Percentiles rank a stretch among this genome's conserved stretches.
These are phyloP conservation scores for Oryzias dopingdopingensis DNA, from an alignment of 2,797 vertebrate species.

Conservation along the genomic window DNA sequence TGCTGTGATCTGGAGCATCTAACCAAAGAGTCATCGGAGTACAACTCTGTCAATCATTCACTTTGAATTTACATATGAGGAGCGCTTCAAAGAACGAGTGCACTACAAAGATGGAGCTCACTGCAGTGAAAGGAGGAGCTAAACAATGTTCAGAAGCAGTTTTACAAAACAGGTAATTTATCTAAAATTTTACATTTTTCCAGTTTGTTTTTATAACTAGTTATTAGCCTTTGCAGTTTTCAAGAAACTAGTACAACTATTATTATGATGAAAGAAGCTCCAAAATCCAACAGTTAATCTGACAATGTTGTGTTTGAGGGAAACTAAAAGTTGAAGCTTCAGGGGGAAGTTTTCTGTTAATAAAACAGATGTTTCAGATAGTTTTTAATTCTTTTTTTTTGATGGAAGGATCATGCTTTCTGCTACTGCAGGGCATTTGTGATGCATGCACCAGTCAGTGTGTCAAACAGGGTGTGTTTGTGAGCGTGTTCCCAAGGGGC, in stretches of 20 bases:
- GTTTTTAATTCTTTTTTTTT: slow-evolving; percentile 1
- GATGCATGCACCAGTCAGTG: slow-evolving; percentile 40
- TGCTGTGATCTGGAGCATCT: too few relatives aligned
- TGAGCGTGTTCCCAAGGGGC: slow-evolving; percentile 36
- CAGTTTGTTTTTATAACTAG: too few relatives aligned
- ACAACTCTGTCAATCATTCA: too few relatives aligned
- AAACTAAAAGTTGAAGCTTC: neutral
- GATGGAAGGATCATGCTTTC: slow-evolving; percentile 27
- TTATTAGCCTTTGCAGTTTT: neutral
- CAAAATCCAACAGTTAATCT: neutral
- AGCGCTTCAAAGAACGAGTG: too few relatives aligned
- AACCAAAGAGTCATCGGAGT: too few relatives aligned
- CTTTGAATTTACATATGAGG: too few relatives aligned
- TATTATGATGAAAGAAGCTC: neutral
- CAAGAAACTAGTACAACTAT: neutral
- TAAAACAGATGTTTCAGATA: slow-evolving; percentile 14
- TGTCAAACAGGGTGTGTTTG: slow-evolving; percentile 34
- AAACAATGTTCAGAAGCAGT: too few relatives aligned
- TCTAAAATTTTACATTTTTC: too few relatives aligned
- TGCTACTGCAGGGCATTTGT: slow-evolving; percentile 46
- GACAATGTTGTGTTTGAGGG: neutral
- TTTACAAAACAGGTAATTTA: too few relatives aligned
- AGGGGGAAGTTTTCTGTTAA: neutral
- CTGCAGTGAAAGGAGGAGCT: too few relatives aligned
- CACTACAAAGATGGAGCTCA: too few relatives aligned